Base-by-base conservation (phyloP, 92 coral and sea anemone genomes). In the Montipora capitata region DNA sequence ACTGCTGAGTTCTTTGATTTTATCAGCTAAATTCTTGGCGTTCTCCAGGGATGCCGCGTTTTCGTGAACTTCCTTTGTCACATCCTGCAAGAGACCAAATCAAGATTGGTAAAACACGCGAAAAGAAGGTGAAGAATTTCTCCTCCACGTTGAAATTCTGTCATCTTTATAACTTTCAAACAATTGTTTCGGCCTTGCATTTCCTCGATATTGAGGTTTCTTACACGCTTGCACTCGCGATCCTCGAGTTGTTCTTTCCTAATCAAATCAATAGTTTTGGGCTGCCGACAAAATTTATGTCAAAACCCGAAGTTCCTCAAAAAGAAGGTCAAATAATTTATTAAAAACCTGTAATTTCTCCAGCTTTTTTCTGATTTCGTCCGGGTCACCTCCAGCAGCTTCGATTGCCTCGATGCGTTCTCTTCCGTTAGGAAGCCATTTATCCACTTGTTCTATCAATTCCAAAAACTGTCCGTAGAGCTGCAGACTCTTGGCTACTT, bases 371-470 rank as follows among this genome's bases (percentile, higher is more conserved):
- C 91, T 93, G 48, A 97, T 93, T 73, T 84, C 93, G 13, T 96
- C 98, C 15, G 97, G 99, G 48, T 96, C 98, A 70, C 96, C 88
- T 82, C 96, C 87, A 62, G 84, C 85, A 18, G 84, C 93, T 2
- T 78, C 86, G 5, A 86, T 90, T 63, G 91, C 90, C 48, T 94
- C 93, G 7, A 89, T 92, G 13, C 85, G 74, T 52, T 92, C 98
- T 14, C 73, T 88, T n/a, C 93, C 98, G 10, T 90, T 94, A 43
- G 97, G 98, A n/a, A 97, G 65, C 99, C 99, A 97, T 7, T 87
- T 81, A 41, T 94, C 96, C 14, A 97, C 70, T 45, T 83, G 92
- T 68, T 96, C 96, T n/a, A 94, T 89, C 78, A 87, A 82, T 78
- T 92, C 99, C 43, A 92, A 85, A 67, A 97, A 96, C 40, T 84